Evolutionary conservation across 2,797 vertebrate species (phyloP), one percentile per base, ranked within the genome.

Genomic region (Ceryle rudis): DNA sequence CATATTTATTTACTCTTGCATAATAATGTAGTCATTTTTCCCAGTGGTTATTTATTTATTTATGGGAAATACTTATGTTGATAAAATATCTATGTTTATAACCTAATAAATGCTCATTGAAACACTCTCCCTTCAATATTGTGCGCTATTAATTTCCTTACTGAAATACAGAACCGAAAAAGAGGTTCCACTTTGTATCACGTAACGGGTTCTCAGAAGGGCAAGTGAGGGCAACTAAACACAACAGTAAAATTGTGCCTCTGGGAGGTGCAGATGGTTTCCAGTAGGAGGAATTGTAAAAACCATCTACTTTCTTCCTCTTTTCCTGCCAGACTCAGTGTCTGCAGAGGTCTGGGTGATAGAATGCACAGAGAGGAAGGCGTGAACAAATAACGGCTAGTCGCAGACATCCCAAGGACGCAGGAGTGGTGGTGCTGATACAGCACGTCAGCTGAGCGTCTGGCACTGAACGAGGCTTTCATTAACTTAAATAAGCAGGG

Each of bases 101-200:
- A 28, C 20, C 28, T 87, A 96, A 96, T 95, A 96, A 96, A 95
- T 5, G 6, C 31, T 82, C 70, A 9, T 33, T 84, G n/a, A 86
- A 81, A 65, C 15, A 10, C 42, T 91, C 74, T 49, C 44, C 29
- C 41, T 70, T 52, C 10, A 3, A 0, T 57, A 14, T 54, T 21
- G 4, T 13, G 49, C 55, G 37, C 44, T 65, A 57, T 8, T 66
- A 8, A n/a, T 77, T 78, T 94, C 31, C n/a, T 41, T 20, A 17
- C 16, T 47, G 47, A 60, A 77, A 81, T 10, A 73, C 25, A 77
- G 49, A 86, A 37, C 4, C 39, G 9, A 61, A 54, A 81, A 81
- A 83, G 75, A 44, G n/a, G 74, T 75, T 64, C 67, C 69, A 1
- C 4, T 78, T 70, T 57, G 31, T 33, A 9, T 52, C 57, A 25